These are phyloP conservation scores for Glaucopsyche alexis DNA, from an alignment of 2,888 invertebrate species.

Conservation along the genomic window DNA sequence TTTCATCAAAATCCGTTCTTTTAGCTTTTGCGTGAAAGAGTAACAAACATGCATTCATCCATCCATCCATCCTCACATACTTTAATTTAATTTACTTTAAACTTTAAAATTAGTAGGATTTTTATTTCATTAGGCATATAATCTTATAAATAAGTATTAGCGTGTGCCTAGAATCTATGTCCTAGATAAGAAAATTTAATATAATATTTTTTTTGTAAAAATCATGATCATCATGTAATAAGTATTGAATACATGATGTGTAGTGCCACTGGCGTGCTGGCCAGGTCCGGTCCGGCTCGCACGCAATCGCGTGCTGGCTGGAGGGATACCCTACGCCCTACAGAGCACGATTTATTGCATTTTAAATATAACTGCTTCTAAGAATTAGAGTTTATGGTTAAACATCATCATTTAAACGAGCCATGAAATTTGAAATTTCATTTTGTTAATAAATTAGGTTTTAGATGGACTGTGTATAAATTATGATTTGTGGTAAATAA, in stretches of 20 bases:
- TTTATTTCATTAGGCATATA: too few species aligned
- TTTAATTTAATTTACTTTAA: too few species aligned
- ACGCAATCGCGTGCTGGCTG: slow-evolving; percentile 21
- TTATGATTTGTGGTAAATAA: neutral
- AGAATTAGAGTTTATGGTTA: neutral
- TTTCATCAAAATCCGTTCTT: too few species aligned
- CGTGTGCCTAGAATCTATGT: too few species aligned
- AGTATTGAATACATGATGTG: neutral
- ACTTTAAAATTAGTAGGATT: too few species aligned
- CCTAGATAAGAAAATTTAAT: too few species aligned
- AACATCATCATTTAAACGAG: neutral
- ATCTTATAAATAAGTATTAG: too few species aligned
- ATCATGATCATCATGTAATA: neutral
- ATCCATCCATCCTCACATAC: too few species aligned
- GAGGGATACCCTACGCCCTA: slow-evolving; percentile 19
- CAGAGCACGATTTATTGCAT: slow-evolving; percentile 5
- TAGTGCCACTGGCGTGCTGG: neutral
- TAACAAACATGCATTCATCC: too few species aligned
- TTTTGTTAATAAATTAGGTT: neutral
- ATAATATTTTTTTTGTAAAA: too few species aligned
- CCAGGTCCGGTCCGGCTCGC: neutral
- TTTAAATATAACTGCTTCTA: slow-evolving; percentile 8
- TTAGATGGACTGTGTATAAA: neutral
- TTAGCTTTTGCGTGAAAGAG: too few species aligned
- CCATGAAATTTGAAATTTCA: neutral